These are phyloP conservation scores for Macrosteles quadrilineatus DNA, from an alignment of 1,140 invertebrate genomes.

Conservation along the genomic window DNA sequence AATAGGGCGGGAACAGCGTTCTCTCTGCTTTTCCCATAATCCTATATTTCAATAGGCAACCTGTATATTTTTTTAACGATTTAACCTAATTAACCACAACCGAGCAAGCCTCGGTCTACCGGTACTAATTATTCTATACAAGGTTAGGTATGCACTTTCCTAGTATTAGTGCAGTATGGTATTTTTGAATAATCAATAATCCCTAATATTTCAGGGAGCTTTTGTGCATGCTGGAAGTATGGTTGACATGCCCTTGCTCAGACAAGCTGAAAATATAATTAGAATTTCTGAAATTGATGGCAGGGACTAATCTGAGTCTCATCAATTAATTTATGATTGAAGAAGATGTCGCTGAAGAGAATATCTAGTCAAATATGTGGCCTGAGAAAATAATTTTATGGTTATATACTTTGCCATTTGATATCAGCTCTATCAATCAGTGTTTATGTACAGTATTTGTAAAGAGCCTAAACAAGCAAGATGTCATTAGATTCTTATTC, in stretches of 20 bases:
- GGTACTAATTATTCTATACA: not conserved
- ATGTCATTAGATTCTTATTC: too few species aligned
- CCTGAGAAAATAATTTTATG: too few species aligned
- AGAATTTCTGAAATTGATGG: conserved; percentile 1
- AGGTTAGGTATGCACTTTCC: not conserved
- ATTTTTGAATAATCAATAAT: too few species aligned
- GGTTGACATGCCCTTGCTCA: conserved; percentile 65
- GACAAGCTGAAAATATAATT: conserved; percentile 58
- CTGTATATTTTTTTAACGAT: not conserved
- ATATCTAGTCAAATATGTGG: too few species aligned
- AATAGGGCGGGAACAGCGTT: too few species aligned
- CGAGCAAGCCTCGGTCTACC: not conserved
- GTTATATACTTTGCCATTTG: too few species aligned
- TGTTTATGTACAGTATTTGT: too few species aligned
- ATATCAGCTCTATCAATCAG: too few species aligned
- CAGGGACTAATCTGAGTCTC: not conserved
- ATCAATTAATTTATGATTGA: too few species aligned
- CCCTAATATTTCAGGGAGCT: conserved; percentile 59
- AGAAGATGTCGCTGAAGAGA: too few species aligned
- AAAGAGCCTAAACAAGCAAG: too few species aligned
- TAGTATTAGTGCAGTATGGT: not conserved
- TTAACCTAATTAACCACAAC: not conserved
- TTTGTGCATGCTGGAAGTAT: conserved; percentile 63
- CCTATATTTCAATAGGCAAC: not conserved
- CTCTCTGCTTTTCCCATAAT: too few species aligned